Base-by-base conservation (phyloP, 1,140 invertebrate species). In the Drosophila bifasciata region DNA sequence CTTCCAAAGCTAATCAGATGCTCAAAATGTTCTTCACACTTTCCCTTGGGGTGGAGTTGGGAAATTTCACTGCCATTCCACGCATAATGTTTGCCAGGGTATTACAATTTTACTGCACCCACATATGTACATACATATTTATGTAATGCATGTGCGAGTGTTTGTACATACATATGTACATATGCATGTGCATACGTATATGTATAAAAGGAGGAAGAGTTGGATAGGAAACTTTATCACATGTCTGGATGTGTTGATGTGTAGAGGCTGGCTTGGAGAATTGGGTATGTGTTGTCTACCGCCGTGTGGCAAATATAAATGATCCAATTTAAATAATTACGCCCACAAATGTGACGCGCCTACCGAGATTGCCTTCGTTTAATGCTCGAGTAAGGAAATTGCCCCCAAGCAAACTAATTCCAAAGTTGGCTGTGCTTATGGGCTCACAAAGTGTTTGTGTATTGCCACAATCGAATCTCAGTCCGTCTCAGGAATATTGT, bases 261-360 rank as follows among this genome's bases (percentile, higher is more conserved):
- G 68, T 45, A 23, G 60, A 49, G 70, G 67, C 72, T 71, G 71
- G 63, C 67, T 63, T 68, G 74, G 76, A 69, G 70, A 68, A 86
- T 76, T 83, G 79, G 69, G 58, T 60, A 32, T 56, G 56, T 72
- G 43, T 55, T 62, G 79, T 79, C 48, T 80, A 77, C 62, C 66
- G 81, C 60, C 73, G 53, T 55, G 62, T 63, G 63, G 63, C 80
- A 80, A 86, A 85, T 86, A 85, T 80, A 86, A 85, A 85, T 73
- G 77, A 86, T 85, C 77, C 77, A 85, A 85, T 85, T 86, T 76
- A 76, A 86, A 84, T 84, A 84, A 86, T 76, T 84, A 83, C 69
- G 79, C 73, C 79, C 78, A 67, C 72, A 81, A 71, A 80, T 77
- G 75, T 66, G 61, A 63, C 58, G 61, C 56, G 73, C 59, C 46